phyloP scores from a whole-genome alignment of 2,797 vertebrate species.

The Cynodonichthys magdalenae region DNA sequence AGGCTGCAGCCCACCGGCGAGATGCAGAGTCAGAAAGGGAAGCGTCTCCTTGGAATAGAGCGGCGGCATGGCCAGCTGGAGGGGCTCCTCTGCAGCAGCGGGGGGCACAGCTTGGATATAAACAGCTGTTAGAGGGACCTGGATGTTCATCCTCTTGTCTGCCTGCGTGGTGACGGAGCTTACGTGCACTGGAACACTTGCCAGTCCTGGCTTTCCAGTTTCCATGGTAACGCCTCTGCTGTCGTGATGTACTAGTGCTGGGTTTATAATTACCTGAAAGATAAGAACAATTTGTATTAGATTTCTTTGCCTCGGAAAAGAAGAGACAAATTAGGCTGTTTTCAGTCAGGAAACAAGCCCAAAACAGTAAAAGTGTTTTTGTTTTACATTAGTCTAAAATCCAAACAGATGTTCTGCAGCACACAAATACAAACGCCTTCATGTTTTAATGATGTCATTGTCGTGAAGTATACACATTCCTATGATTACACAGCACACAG shows the following conservation, averaged over 20 bases:
- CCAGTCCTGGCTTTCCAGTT: constrained; percentile 82
- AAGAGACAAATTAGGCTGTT: constrained; percentile 25
- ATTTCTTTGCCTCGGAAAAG: constrained; percentile 37
- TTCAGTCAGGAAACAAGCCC: constrained; percentile 18
- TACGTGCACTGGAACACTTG: constrained; percentile 69
- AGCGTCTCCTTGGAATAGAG: constrained; percentile 80
- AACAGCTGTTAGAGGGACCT: constrained; percentile 80
- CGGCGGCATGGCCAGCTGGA: constrained; percentile 70
- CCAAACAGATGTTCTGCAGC: constrained; percentile 9
- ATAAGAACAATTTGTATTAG: constrained; percentile 78
- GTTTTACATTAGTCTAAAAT: constrained; percentile 20
- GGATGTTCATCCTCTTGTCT: constrained; percentile 78
- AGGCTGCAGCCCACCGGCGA: constrained; percentile 84
- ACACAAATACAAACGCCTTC: constrained; percentile 14
- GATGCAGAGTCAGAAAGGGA: constrained; percentile 85
- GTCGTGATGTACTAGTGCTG: constrained; percentile 75
- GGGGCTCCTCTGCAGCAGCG: constrained; percentile 65
- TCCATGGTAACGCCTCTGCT: constrained; percentile 84
- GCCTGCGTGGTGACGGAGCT: constrained; percentile 68
- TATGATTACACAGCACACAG: neutral
- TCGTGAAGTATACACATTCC: constrained; percentile 30
- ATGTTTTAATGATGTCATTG: constrained; percentile 3
- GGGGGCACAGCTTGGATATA: constrained; percentile 86
- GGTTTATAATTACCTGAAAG: constrained; percentile 82
- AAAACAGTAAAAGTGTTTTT: constrained; percentile 8